A percentile compares a stretch with the other conserved stretches of the same genome.
Conservation (phyloP, 2,888 invertebrate species). For the Amiota minor region DNA sequence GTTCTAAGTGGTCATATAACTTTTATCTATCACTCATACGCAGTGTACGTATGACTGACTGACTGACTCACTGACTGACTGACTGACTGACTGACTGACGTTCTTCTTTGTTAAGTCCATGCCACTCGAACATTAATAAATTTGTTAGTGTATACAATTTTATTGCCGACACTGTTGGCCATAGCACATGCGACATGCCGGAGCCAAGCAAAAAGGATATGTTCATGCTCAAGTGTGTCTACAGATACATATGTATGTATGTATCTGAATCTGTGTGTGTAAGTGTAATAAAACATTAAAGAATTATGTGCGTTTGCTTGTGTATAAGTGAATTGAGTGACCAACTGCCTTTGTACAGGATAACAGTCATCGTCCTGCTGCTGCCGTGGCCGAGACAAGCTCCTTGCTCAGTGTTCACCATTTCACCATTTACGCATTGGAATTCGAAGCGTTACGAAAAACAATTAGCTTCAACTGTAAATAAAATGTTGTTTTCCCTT, state of each 20-base stretch:
- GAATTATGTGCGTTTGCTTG: constrained; percentile 55
- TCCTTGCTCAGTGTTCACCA: constrained; percentile 32
- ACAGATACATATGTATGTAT: neutral
- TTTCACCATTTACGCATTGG: constrained; percentile 57
- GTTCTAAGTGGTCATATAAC: constrained; percentile 45
- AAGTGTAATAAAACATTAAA: constrained; percentile 62
- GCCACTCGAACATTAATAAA: constrained; percentile 55
- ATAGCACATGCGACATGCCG: neutral
- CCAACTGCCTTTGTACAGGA: neutral
- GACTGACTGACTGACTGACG: no score
- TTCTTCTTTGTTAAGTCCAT: neutral
- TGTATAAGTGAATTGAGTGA: neutral
- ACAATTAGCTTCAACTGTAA: constrained; percentile 56
- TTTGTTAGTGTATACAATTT: constrained; percentile 53
- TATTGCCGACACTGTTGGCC: constrained; percentile 12
- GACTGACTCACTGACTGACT: no score
- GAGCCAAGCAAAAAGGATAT: neutral
- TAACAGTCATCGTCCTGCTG: neutral
- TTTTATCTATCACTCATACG: constrained; percentile 36
- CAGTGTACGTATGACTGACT: neutral
- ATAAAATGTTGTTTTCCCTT: constrained; percentile 34
- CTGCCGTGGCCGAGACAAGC: constrained; percentile 32
- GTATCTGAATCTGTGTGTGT: constrained; percentile 38
- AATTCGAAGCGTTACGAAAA: constrained; percentile 64
- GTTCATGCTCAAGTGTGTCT: neutral